Evolutionary conservation across 2,888 invertebrate genomes (phyloP), one percentile per base, ranked within the genome.

Genomic region (Nephrotoma guestfalica): DNA sequence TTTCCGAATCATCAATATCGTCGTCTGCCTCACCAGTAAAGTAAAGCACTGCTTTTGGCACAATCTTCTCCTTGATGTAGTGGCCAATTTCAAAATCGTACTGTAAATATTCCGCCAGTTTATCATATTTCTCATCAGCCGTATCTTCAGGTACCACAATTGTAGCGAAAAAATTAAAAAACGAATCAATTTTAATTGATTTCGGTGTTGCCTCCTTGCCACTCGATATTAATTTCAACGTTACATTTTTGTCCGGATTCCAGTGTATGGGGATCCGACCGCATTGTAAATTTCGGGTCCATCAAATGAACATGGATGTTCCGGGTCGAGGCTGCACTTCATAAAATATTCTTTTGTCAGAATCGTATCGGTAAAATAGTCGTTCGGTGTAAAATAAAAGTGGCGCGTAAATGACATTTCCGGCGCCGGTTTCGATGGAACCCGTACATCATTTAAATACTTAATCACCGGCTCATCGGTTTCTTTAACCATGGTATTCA

Each of bases 81-180:
- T 99, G 98, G 1, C 99, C 99, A 91, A 99, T 96, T 93, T 99
- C 99, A 92, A 98, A 99, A 92, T 99, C 99, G 87, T 96, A 96
- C 88, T 91, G 89, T 40, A 91, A 87, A 86, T 90, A 89, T 11
- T 89, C 88, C 87, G 90, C 90, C 13, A 91, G 89, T 47, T 90
- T 89, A 41, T 89, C 87, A 87, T 89, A 90, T 43, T 88, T 88
- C 0, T 89, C 88, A 89, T 90, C 90, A 3, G 89, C 89, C 0
- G 88, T 86, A 87, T 90, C 89, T 0, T 90, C 89, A 0, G 90
- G 90, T 30, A 90, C 86, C 83, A 85, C 90, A 86, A 97, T 97
- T 86, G 97, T 97, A 89, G 93, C 93, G 92, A 98, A 98, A 93
- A 97, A 98, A 91, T 97, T 97, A 92, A 98, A 98, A 92, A 97